These are phyloP conservation scores for Periplaneta americana DNA, from an alignment of 1,140 invertebrate genomes.

Conservation along the genomic window DNA sequence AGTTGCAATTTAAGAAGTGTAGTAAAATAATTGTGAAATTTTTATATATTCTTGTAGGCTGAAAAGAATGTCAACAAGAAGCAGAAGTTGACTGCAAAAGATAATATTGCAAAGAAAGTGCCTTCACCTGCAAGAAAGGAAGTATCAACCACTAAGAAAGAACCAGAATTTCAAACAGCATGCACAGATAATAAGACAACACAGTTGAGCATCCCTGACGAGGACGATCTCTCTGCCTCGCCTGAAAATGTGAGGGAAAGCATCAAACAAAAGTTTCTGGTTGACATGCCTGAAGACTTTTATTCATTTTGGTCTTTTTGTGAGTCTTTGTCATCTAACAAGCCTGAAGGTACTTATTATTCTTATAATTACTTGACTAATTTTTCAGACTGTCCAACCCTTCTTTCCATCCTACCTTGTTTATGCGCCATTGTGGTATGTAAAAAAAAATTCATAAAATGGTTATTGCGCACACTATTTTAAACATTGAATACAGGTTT, in stretches of 20 bases:
- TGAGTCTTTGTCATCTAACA: conserved; percentile 49
- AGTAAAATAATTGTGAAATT: too few species aligned
- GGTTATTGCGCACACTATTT: too few species aligned
- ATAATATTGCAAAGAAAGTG: neutral
- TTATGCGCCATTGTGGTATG: too few species aligned
- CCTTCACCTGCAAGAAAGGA: neutral
- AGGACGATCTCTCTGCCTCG: neutral
- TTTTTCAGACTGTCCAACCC: too few species aligned
- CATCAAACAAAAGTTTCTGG: conserved; percentile 70
- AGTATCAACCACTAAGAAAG: neutral
- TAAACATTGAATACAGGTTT: too few species aligned
- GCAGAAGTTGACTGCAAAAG: neutral
- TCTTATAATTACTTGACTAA: too few species aligned
- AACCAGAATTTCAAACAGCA: too few species aligned
- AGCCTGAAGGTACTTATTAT: conserved; percentile 49
- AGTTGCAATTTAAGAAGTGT: too few species aligned
- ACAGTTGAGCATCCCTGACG: neutral
- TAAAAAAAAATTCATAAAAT: too few species aligned
- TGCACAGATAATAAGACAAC: neutral
- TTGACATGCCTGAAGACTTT: conserved; percentile 87
- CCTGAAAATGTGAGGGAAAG: conserved; percentile 34
- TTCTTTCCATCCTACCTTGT: too few species aligned
- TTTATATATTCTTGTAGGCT: neutral
- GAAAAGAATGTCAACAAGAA: neutral
- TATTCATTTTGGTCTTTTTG: conserved; percentile 80